A percentile compares a stretch with the other conserved stretches of the same genome.
Evolutionary conservation across 2,888 invertebrate species (phyloP).

Genomic region (Latrodectus hesperus): DNA sequence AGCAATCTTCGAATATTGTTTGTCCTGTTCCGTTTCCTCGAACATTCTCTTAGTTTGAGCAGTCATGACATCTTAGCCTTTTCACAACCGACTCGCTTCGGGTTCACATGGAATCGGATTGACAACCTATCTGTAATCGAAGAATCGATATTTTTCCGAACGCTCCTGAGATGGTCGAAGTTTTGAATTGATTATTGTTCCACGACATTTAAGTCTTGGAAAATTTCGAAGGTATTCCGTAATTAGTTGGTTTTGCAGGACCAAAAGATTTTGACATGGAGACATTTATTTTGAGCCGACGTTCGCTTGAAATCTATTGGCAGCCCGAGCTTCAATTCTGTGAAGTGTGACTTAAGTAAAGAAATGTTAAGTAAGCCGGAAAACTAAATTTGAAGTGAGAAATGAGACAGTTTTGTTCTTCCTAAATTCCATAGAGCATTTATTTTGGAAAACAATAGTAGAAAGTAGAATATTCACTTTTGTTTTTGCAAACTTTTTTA

Average conservation of each 20-base stretch:
- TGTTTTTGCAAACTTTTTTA: too few species aligned
- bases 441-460: too few species aligned
- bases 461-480: too few species aligned
- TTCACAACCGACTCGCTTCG: neutral
- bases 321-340: neutral
- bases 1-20: too few species aligned
- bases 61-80: neutral
- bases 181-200: slow-evolving; percentile 2
- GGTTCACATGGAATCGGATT: neutral
- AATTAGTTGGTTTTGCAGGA: slow-evolving; percentile 28
- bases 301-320: neutral
- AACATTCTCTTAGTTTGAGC: neutral
- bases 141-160: neutral
- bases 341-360: too few species aligned
- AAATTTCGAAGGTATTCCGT: slow-evolving; percentile 10
- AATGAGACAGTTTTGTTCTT: too few species aligned
- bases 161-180: neutral
- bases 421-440: too few species aligned
- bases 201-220: neutral
- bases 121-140: neutral
- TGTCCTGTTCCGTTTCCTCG: too few species aligned
- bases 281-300: neutral
- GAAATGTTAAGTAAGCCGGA: too few species aligned
- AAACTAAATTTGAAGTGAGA: too few species aligned
- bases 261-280: neutral